Evolutionary conservation across 2,113 vertebrate genomes (phyloP), one percentile per base, ranked within the genome.

Genomic region (Xyliphius kryptos): DNA sequence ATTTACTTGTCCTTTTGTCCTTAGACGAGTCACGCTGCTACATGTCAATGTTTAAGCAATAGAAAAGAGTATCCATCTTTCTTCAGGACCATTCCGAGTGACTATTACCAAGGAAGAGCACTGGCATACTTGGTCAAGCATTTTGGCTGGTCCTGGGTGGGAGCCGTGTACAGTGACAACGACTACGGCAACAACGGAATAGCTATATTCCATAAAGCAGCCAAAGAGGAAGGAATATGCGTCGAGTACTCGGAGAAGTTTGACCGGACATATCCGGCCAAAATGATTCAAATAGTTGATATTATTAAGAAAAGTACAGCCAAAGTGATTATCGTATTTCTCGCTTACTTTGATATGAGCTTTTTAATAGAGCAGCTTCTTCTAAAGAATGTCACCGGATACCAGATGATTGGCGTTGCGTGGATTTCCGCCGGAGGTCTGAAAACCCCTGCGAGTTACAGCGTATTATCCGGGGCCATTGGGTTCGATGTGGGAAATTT

Each of bases 101-200:
- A 88, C 40, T 78, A 79, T n/a, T 71, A 86, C 59, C 80, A 83
- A 49, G 78, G 82, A 52, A 73, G 66, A 65, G 81, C 81, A 3
- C 74, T 88, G 0, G 83, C 74, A 5, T 75, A 82, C 43, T 40
- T 86, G 61, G 78, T 86, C 11, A 86, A 86, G 43, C 78, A 82
- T 68, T 87, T 86, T 56, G 82, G 83, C 64, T 87, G 86, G 86
- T 81, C 77, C 8, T 88, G 86, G 83, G 83, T 87, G 1, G 85
- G 86, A 3, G 65, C 84, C 9, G 74, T 87, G 13, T 80, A 83
- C 71, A 86, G 82, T 14, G 79, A 85, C 73, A 85, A 76, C 47
- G 84, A 86, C 49, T 88, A 87, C 3, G 86, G 86, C n/a, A 87
- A 85, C 73, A 82, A 75, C 1, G 86, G 85, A 61, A 86, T 87